Conservation (phyloP, 1,140 invertebrate genomes). For the Lepidurus apus region DNA sequence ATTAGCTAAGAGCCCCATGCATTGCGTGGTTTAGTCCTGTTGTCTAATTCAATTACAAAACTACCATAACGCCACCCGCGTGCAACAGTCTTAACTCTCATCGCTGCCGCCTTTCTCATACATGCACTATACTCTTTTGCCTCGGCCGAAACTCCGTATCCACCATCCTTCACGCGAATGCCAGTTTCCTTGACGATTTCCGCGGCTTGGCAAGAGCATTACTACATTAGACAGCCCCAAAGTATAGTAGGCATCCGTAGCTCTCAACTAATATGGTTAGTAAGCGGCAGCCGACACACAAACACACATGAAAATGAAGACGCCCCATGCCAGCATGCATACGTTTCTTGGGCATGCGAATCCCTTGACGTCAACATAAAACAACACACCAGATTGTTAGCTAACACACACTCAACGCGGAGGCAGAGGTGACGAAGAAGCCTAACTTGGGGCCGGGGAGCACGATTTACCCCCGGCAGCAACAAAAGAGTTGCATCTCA, state of each 20-base stretch:
- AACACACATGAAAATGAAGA: not conserved
- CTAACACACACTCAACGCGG: not conserved
- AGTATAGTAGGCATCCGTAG: not conserved
- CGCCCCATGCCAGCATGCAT: not conserved
- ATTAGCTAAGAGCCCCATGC: not conserved
- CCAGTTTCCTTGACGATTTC: not conserved
- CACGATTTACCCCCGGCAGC: not conserved
- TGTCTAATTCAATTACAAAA: conserved; percentile 18
- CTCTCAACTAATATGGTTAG: not conserved
- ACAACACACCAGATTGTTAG: not conserved
- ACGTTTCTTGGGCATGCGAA: not conserved
- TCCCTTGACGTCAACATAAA: not conserved
- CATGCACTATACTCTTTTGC: not conserved
- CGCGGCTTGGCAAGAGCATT: not conserved
- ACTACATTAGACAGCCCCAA: not conserved
- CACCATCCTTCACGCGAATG: not conserved
- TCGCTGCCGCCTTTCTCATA: not conserved
- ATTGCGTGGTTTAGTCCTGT: not conserved
- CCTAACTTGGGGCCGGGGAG: not conserved
- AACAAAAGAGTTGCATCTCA: not conserved
- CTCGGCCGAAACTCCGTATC: not conserved
- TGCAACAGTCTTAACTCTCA: not conserved
- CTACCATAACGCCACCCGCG: not conserved
- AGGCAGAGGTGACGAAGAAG: not conserved
- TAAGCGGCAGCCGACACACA: not conserved